A percentile compares a stretch with the other conserved stretches of the same genome.
phyloP scores from a whole-genome alignment of 1,140 invertebrate genomes.

The Drosophila quadrilineata region DNA sequence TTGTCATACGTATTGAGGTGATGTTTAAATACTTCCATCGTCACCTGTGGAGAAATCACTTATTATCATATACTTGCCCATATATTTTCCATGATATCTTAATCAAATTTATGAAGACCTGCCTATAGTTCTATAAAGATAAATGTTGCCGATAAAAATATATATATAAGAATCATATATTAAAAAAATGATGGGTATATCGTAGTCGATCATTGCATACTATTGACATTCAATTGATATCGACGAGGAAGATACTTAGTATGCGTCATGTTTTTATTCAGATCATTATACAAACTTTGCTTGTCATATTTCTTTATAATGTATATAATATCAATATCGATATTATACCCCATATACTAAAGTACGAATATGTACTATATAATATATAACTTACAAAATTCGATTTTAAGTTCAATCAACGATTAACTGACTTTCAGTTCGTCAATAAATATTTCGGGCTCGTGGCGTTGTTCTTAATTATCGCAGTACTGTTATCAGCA shows the following conservation, averaged over 20 bases:
- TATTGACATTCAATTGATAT: no score
- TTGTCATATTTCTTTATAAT: no score
- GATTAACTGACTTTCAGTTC: not conserved
- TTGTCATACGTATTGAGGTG: constrained; percentile 8
- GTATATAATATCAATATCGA: no score
- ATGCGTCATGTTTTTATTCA: no score
- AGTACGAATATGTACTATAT: not conserved
- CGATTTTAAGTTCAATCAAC: not conserved
- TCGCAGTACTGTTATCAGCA: constrained; percentile 54
- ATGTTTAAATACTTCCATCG: constrained; percentile 11
- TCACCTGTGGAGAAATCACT: not conserved
- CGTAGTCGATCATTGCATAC: no score
- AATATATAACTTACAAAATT: not conserved
- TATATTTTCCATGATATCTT: not conserved
- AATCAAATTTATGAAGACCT: not conserved
- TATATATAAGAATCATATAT: no score
- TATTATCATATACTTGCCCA: not conserved
- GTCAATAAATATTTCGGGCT: constrained; percentile 16
- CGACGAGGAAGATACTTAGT: no score
- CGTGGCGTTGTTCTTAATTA: constrained; percentile 46
- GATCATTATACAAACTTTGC: no score
- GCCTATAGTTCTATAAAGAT: no score
- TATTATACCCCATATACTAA: no score
- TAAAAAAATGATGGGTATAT: no score
- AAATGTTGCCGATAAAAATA: no score